Base-by-base conservation (phyloP, 1,140 invertebrate genomes). In the Theocolax elegans region DNA sequence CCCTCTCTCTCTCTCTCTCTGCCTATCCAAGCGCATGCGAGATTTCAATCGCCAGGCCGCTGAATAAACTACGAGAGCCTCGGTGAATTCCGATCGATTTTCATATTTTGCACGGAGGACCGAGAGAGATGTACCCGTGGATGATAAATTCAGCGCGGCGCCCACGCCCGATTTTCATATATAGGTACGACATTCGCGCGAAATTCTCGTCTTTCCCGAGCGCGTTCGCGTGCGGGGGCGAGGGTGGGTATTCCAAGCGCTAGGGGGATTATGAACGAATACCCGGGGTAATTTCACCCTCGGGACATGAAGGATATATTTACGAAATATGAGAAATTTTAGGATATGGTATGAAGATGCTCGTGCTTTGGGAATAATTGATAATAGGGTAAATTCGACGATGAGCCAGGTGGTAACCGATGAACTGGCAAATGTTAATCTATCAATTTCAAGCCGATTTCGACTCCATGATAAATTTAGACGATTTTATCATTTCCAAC, bases 131-230 rank as follows among this genome's bases (percentile, higher is more conserved):
- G n/a, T n/a, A n/a, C n/a, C n/a, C n/a, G 8, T 13, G 21, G 48
- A 65, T 65, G 63, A 65, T 54, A 65, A 65, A 65, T 65, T 65
- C 31, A 53, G 29, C 46, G 3, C 17, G 46, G 42, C 56, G 19
- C 23, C 12, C 56, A 7, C 8, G 13, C 29, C 51, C 54, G 54
- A 60, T 60, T 60, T 60, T 42, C 56, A 7, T 17, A 15, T 21
- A 21, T 48, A 48, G 9, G 2, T 27, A 29, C 27, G 19, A 44
- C 15, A 19, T 42, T 60, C 56, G 35, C 13, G 31, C 17, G 8
- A 27, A 10, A 25, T 19, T 49, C 48, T 25, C n/a, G n/a, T n/a
- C n/a, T n/a, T n/a, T n/a, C n/a, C n/a, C n/a, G n/a, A n/a, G n/a
- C n/a, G n/a, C n/a, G n/a, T n/a, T n/a, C n/a, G n/a, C n/a, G n/a